phyloP scores from a whole-genome alignment of 2,113 vertebrate genomes.

The Xenus cinereus region DNA sequence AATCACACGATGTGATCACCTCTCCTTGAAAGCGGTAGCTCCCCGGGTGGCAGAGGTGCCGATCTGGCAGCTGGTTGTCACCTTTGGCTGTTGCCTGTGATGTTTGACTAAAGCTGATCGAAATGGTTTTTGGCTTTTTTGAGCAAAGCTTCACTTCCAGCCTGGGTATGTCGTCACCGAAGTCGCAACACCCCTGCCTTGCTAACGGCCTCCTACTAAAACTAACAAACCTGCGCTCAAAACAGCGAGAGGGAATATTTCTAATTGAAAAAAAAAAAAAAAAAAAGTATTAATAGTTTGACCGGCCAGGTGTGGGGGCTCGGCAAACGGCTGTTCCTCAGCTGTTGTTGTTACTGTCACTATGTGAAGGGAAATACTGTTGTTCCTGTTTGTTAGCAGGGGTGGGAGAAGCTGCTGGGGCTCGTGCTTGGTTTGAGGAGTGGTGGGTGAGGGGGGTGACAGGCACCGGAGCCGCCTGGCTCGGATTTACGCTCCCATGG shows the following conservation, averaged over 20 bases:
- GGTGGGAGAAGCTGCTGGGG: background rate
- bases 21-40: background rate
- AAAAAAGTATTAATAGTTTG: background rate
- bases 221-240: background rate
- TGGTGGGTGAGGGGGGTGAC: too few species aligned
- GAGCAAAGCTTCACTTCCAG: background rate
- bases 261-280: background rate
- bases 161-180: too few species aligned
- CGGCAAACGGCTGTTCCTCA: accelerated
- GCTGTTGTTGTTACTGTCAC: background rate
- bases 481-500: background rate
- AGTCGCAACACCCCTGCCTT: background rate
- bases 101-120: background rate
- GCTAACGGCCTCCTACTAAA: background rate
- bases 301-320: background rate
- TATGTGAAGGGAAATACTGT: background rate
- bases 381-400: background rate
- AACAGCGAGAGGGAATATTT: background rate
- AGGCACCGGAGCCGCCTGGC: background rate
- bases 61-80: background rate
- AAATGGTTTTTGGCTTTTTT: background rate
- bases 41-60: accelerated
- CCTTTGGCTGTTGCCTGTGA: background rate
- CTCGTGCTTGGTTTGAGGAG: background rate
- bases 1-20: background rate